These are phyloP conservation scores for Brachyalestes nurse DNA, from an alignment of 2,797 vertebrate species.

Conservation along the genomic window DNA sequence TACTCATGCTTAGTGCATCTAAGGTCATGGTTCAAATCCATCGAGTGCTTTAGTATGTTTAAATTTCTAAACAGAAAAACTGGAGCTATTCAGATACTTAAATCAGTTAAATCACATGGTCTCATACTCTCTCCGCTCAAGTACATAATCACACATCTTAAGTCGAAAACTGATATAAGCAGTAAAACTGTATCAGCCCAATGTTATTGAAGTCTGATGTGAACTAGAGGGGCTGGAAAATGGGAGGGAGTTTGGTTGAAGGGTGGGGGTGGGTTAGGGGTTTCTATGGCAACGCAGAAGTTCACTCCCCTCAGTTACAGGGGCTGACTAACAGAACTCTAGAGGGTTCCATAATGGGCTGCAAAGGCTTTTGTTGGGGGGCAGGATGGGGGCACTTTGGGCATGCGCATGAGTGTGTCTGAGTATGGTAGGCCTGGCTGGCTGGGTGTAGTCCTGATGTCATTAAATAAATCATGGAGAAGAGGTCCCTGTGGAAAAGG, in stretches of 20 bases:
- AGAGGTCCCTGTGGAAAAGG: slow-evolving; percentile 51
- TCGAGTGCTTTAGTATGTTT: neutral
- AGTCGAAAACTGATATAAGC: neutral
- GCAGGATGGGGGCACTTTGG: slow-evolving; percentile 1
- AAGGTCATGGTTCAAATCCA: neutral
- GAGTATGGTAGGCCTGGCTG: neutral
- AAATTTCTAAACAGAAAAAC: neutral
- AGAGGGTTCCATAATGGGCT: slow-evolving; percentile 27
- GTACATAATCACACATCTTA: neutral
- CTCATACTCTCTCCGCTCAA: neutral
- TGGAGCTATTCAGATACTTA: neutral
- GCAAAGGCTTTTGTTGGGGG: slow-evolving; percentile 48
- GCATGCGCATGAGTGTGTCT: slow-evolving; percentile 7
- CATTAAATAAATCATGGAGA: slow-evolving; percentile 61
- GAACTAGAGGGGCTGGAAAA: slow-evolving; percentile 55
- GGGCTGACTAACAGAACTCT: slow-evolving; percentile 24
- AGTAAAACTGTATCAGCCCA: slow-evolving; percentile 33
- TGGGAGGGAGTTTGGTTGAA: slow-evolving; percentile 12
- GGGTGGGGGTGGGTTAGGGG: slow-evolving; percentile 23
- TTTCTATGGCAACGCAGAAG: slow-evolving; percentile 72
- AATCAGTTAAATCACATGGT: neutral
- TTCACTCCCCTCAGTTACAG: slow-evolving; percentile 63
- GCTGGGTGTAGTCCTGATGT: slow-evolving; percentile 54
- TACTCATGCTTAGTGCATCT: neutral
- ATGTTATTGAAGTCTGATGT: slow-evolving; percentile 65